Evolutionary conservation across 2,113 vertebrate species (phyloP).

Genomic region (Leptocoma aspasia): DNA sequence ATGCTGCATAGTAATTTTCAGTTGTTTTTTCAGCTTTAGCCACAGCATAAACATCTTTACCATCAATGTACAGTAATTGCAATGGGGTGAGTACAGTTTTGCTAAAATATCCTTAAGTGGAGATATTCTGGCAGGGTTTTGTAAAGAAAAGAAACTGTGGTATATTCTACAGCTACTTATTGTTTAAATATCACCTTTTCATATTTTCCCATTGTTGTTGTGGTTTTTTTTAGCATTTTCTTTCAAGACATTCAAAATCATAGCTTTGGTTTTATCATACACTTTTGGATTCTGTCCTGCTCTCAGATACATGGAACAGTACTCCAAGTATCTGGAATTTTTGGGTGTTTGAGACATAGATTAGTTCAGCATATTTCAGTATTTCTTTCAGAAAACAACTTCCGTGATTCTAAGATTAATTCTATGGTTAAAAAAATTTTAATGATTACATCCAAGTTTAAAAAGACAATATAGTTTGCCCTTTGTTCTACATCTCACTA

Average conservation of each 20-base stretch:
- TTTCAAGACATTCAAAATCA: background rate
- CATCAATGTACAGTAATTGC: conserved; percentile 28
- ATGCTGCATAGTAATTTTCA: conserved; percentile 18
- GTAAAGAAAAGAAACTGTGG: background rate
- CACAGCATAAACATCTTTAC: conserved; percentile 36
- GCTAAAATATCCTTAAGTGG: conserved; percentile 22
- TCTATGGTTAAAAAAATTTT: background rate
- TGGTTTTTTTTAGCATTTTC: conserved; percentile 22
- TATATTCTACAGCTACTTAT: background rate
- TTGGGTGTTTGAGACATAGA: background rate
- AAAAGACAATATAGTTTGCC: background rate
- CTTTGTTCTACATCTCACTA: background rate
- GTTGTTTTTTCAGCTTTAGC: conserved; percentile 46
- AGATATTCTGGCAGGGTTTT: background rate
- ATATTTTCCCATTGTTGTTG: background rate
- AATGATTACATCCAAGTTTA: background rate
- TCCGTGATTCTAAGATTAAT: background rate
- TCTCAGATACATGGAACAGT: background rate
- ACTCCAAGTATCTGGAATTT: background rate
- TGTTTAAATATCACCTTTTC: background rate
- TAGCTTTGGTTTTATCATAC: background rate
- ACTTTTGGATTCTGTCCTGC: background rate
- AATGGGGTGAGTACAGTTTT: conserved; percentile 16
- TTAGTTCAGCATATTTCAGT: background rate
- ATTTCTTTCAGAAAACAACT: background rate